Evolutionary conservation across 2,888 invertebrate species (phyloP), one percentile per base, ranked within the genome.

Genomic region (Cerastoderma edule): DNA sequence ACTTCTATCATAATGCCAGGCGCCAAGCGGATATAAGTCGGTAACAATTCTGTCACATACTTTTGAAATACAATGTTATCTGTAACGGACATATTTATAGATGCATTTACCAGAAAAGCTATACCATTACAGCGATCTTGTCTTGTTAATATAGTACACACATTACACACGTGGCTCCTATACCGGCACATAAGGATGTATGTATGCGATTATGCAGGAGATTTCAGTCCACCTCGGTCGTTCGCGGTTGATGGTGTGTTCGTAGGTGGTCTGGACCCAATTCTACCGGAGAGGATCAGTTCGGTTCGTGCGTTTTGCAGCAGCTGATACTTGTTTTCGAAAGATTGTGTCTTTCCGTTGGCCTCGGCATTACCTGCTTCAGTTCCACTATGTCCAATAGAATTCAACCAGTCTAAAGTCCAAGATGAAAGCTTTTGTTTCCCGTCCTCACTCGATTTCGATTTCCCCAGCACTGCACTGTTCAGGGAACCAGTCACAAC

Each of bases 331-430:
- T 32, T n/a, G 46, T 19, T 24, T 16, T 35, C 28, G 16, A 48
- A 19, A 22, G 5, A n/a, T n/a, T n/a, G n/a, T n/a, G n/a, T n/a
- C 4, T 8, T 24, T 6, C 0, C 4, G 5, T 39, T 39, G 0
- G 19, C 16, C 33, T 6, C 16, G 5, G 57, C 8, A 5, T 4
- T 13, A 28, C 22, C 56, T 8, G 16, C 8, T 6, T 24, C 60
- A 16, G 24, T 4, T 19, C 39, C 22, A 4, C 46, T n/a, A 2
- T 44, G 48, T 27, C 63, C 63, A 30, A 67, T 66, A 13, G 24
- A 22, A n/a, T 65, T 35, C 10, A 75, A 33, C 75, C 70, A 75
- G 2, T 71, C 71, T 19, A 63, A 19, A 3, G 75, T 71, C 75
- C 67, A 71, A 13, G 32, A 35, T 16, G 75, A 70, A 22, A 71